Evolutionary conservation across 1,140 invertebrate genomes (phyloP), one percentile per base, ranked within the genome.

Genomic region (Heliothis virescens): DNA sequence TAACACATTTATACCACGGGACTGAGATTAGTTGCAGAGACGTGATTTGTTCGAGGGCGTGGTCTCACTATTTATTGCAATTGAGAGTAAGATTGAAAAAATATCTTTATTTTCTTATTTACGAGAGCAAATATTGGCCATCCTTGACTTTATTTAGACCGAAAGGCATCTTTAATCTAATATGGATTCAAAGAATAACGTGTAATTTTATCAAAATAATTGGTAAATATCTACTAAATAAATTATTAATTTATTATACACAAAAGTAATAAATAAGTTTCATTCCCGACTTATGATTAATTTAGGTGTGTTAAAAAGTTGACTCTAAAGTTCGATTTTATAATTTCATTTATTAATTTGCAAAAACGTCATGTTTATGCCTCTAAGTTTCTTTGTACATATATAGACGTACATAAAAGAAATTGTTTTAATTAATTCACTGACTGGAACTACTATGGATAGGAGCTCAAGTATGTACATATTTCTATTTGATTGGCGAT

Each of bases 401-500:
- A n/a, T n/a, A n/a, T n/a, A n/a, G n/a, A n/a, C 21, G 21, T 26
- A 26, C 21, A 26, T n/a, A 7, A 3, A 34, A 5, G 34, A 34
- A 5, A 34, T 7, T 41, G 34, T 41, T 53, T 69, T 52, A 52
- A 69, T 26, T 26, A 15, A 48, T 15, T 50, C 47, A 67, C n/a
- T 1, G 10, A 34, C 3, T 26, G 3, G 5, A 59, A 41, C 18
- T 48, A 26, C 21, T 7, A 7, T 21, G 10, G 26, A 52, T 34
- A 10, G 15, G 16, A 52, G 26, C 34, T 5, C 34, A 41, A 41
- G 5, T 53, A 13, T 16, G 60, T 29, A 79, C 74, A 86, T 84
- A 89, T 86, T 82, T 86, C 81, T 85, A 81, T 85, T 84, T 87
- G 79, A 88, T 87, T 86, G 85, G 76, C 86, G 60, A 85, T 84